These are phyloP conservation scores for Sinocyclocheilus rhinocerous DNA, from an alignment of 2,113 vertebrate species.

Conservation along the genomic window DNA sequence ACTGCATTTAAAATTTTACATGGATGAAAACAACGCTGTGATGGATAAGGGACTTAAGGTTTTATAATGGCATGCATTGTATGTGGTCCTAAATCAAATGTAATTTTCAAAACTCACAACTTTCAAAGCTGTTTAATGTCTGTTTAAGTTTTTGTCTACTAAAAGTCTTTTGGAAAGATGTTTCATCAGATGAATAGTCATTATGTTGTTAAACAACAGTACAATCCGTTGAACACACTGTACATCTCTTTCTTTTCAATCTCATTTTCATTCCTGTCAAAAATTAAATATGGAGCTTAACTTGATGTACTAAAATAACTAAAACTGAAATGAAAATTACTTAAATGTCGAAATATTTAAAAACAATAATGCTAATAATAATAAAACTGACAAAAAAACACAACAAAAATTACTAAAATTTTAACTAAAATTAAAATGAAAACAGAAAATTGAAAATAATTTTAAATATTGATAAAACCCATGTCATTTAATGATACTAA, in stretches of 20 bases:
- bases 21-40: neutral
- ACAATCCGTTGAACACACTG: neutral
- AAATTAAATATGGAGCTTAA: no score
- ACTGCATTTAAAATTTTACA: neutral
- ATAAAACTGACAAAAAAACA: no score
- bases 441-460: no score
- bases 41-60: neutral
- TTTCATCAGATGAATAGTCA: neutral
- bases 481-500: no score
- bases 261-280: no score
- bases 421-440: no score
- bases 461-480: no score
- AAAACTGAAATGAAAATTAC: no score
- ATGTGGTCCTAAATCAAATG: neutral
- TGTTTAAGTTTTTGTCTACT: neutral
- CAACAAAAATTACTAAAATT: no score
- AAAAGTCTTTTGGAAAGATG: neutral
- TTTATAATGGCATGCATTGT: neutral
- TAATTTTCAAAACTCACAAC: neutral
- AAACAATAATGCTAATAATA: no score
- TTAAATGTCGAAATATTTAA: no score
- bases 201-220: neutral
- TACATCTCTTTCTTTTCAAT: neutral
- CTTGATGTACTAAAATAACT: no score
- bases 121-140: neutral